Conservation (phyloP, 2,113 vertebrate genomes). For the Bucco capensis region DNA sequence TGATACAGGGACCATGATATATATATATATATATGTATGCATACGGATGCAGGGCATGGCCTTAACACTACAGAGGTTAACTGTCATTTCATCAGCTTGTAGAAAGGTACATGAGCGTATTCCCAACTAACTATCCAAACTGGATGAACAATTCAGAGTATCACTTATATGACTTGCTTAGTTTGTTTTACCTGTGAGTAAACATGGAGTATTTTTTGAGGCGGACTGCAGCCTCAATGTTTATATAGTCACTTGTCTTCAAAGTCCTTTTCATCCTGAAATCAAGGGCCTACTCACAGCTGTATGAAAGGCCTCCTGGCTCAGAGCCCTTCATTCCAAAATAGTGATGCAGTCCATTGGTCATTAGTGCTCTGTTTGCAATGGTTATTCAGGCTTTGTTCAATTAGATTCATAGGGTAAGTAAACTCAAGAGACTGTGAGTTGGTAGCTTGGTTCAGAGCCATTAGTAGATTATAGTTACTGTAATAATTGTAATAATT, state of each 20-base stretch:
- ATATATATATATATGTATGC: not conserved
- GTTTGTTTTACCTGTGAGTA: not conserved
- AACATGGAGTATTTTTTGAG: not conserved
- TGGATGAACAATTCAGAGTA: not conserved
- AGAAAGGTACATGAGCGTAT: not conserved
- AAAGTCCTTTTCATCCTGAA: not conserved
- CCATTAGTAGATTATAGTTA: not conserved
- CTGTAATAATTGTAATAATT: not conserved
- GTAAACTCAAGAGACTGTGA: not conserved
- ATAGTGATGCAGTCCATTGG: not conserved
- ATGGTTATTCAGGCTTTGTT: not conserved
- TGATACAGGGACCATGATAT: not conserved
- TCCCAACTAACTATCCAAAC: not conserved
- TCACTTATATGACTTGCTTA: not conserved
- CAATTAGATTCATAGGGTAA: not conserved
- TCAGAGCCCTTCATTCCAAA: not conserved
- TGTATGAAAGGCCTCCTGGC: not conserved
- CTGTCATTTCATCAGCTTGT: not conserved
- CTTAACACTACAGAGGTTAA: not conserved
- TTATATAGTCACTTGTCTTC: not conserved
- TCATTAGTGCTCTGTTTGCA: not conserved
- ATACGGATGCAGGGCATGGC: not conserved
- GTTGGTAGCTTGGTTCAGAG: not conserved
- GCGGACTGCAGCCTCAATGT: not conserved
- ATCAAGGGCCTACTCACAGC: not conserved